A percentile compares a stretch with the other conserved stretches of the same genome.
phyloP scores from a whole-genome alignment of 1,140 invertebrate genomes.

The Hetaerina americana region DNA sequence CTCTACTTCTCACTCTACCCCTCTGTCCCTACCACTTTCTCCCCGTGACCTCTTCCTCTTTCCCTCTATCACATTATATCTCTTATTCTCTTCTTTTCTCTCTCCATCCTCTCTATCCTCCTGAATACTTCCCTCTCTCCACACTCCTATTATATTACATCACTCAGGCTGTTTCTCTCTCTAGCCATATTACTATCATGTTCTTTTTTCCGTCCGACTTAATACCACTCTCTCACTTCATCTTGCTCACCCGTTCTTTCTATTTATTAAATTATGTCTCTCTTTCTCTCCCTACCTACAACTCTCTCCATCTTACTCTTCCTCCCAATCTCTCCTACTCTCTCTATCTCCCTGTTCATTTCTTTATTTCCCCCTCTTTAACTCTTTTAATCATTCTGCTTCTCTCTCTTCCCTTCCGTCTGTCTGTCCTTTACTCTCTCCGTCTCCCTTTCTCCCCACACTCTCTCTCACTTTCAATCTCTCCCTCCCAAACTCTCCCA shows the following conservation, averaged over 20 bases:
- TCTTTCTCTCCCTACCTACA: neutral
- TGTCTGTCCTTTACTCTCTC: neutral
- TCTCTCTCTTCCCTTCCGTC: neutral
- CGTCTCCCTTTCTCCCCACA: neutral
- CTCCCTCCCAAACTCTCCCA: neutral
- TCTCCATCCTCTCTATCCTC: neutral
- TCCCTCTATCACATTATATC: neutral
- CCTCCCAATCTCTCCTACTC: neutral
- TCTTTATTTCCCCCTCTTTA: neutral
- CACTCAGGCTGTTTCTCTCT: neutral
- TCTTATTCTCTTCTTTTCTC: neutral
- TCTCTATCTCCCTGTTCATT: neutral
- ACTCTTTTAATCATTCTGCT: neutral
- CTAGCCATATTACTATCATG: neutral
- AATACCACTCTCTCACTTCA: neutral
- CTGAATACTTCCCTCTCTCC: neutral
- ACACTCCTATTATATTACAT: neutral
- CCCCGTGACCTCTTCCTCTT: neutral
- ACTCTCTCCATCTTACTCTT: neutral
- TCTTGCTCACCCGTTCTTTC: neutral
- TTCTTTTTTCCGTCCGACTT: neutral
- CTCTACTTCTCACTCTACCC: neutral
- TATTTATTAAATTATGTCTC: neutral
- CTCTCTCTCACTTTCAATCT: neutral
- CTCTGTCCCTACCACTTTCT: neutral